Evolutionary conservation across 2,113 vertebrate genomes (phyloP).

Genomic region (Osmerus eperlanus): DNA sequence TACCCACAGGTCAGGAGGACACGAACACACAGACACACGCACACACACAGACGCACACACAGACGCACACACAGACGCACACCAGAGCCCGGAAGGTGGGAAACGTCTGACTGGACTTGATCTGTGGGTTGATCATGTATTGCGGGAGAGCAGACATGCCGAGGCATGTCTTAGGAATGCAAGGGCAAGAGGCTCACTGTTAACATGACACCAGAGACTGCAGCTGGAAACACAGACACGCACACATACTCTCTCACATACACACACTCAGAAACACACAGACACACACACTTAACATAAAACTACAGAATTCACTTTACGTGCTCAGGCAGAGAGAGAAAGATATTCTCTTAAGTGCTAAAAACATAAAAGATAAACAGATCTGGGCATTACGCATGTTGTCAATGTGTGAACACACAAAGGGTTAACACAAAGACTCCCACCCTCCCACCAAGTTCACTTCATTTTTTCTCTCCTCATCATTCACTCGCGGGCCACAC

Average conservation of each 20-base stretch:
- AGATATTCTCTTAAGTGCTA: no score
- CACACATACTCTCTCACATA: constrained; percentile 10
- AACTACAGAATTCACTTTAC: no score
- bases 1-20: constrained; percentile 1
- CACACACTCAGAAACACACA: constrained; percentile 1
- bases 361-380: neutral
- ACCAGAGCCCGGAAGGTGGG: neutral
- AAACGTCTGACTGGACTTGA: neutral
- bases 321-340: no score
- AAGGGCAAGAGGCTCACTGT: constrained; percentile 35
- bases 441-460: constrained; percentile 2
- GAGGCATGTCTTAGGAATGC: constrained; percentile 58
- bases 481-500: constrained; percentile 4
- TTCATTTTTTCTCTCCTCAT: neutral
- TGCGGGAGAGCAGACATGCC: constrained; percentile 31
- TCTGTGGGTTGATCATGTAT: neutral
- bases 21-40: neutral
- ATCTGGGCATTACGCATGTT: constrained; percentile 5
- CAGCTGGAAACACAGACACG: constrained; percentile 40
- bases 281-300: neutral
- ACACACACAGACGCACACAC: neutral
- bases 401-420: constrained; percentile 3
- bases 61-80: neutral
- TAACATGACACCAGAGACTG: constrained; percentile 50
- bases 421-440: neutral